Base-by-base conservation (phyloP, 2,888 invertebrate species). In the Lamellibrachia columna region DNA sequence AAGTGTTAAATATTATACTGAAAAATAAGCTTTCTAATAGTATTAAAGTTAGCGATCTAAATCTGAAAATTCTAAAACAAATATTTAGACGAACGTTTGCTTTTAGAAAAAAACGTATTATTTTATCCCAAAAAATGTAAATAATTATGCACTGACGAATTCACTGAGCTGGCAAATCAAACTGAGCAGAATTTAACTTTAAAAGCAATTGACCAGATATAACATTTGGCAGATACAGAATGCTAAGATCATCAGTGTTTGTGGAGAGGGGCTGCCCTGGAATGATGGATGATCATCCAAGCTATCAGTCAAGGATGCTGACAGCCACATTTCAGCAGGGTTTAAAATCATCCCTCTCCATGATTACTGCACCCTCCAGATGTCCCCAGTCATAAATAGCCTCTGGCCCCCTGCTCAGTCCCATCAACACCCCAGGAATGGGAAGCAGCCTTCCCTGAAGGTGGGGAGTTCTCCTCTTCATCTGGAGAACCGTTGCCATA, bases 271-370 rank as follows among this genome's bases (percentile, higher is more conserved):
- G 75, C 75, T 75, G 75, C 22, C 75, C 75, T 22, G 15, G 75
- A n/a, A 75, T 75, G 75, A 75, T 75, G 15, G 75, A 75, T 75
- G 75, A 75, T 75, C 75, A 11, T n/a, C 22, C 15, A 22, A 22
- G 75, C 22, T 4, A 75, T 22, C 75, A 75, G 75, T 11, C 75
- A 75, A 75, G n/a, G 75, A 75, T 22, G 75, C 22, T 75, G 75
- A 75, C 75, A 75, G 75, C 75, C 22, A 75, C 75, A 75, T 75
- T 75, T 75, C 75, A 75, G 75, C 75, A 75, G 75, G 75, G 75
- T 75, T 75, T 75, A 75, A 75, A 75, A 22, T n/a, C 22, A 75
- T 75, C 75, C 75, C 6, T 75, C 75, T 75, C n/a, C 75, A 15
- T 22, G 22, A 75, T 15, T 22, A 75, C 22, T 22, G 22, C 15